A percentile compares a stretch with the other conserved stretches of the same genome.
These are phyloP conservation scores for Rhimphoctona megacephalus DNA, from an alignment of 2,888 invertebrate species.

Conservation along the genomic window DNA sequence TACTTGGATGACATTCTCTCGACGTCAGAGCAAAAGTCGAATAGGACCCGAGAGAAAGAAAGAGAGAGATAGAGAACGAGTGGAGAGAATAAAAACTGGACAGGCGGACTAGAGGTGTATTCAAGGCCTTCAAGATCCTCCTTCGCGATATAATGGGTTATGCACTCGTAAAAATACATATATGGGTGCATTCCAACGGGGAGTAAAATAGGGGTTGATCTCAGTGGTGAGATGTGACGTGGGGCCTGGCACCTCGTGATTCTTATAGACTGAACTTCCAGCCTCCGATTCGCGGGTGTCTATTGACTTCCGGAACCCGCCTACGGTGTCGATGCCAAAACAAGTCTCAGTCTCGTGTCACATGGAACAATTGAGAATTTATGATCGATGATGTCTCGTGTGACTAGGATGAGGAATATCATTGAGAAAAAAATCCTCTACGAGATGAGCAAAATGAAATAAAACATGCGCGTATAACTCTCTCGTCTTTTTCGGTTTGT, in stretches of 20 bases:
- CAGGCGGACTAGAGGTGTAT: conserved; percentile 42
- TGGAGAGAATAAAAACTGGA: conserved; percentile 14
- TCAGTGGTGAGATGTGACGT: conserved; percentile 50
- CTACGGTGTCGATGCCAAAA: conserved; percentile 81
- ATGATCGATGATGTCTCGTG: conserved; percentile 75
- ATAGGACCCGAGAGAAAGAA: conserved; percentile 5
- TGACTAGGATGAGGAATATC: background rate
- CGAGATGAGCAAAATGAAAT: conserved; percentile 22
- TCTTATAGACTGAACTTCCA: conserved; percentile 67
- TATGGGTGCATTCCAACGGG: conserved; percentile 18
- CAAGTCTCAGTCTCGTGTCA: conserved; percentile 76
- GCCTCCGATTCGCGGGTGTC: conserved; percentile 75
- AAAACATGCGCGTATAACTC: conserved; percentile 27
- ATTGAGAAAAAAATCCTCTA: background rate
- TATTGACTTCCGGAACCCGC: conserved; percentile 79
- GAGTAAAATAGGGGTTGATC: conserved; percentile 37
- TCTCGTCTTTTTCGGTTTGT: conserved; percentile 17
- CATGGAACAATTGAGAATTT: conserved; percentile 63
- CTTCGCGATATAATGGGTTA: conserved; percentile 69
- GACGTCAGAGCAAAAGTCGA: conserved; percentile 27
- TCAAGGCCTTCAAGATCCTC: conserved; percentile 51
- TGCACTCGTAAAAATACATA: conserved; percentile 62
- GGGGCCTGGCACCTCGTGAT: conserved; percentile 43
- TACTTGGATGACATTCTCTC: conserved; percentile 16
- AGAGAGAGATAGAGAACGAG: conserved; percentile 10